A percentile compares a stretch with the other conserved stretches of the same genome.
These are phyloP conservation scores for Caenorhabditis sulstoni DNA, from an alignment of 2,888 invertebrate species.

Conservation along the genomic window DNA sequence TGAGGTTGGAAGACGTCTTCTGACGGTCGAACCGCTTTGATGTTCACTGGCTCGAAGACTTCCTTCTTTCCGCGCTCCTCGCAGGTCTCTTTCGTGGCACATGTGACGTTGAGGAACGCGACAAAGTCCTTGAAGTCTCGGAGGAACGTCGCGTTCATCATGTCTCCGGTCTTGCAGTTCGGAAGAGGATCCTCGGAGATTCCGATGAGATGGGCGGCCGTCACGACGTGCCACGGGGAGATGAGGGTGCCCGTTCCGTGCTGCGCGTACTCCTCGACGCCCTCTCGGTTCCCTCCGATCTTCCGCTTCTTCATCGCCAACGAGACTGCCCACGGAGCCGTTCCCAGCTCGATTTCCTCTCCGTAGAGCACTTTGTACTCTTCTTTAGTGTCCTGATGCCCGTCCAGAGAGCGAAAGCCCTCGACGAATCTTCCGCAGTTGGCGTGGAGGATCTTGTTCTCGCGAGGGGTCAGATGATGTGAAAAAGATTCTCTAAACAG, in stretches of 20 bases:
- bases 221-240: constrained; percentile 55
- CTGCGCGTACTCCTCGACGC: constrained; percentile 18
- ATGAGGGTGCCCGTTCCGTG: constrained; percentile 51
- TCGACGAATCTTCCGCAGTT: constrained; percentile 55
- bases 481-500: not conserved
- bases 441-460: constrained; percentile 25
- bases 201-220: constrained; percentile 54
- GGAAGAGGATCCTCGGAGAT: constrained; percentile 28
- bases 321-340: constrained; percentile 54
- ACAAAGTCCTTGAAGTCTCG: constrained; percentile 42
- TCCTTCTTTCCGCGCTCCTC: constrained; percentile 18
- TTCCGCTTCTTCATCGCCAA: constrained; percentile 29
- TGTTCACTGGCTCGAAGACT: constrained; percentile 21
- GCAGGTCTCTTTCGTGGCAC: constrained; percentile 37
- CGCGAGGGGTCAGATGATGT: constrained; percentile 10
- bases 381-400: not conserved
- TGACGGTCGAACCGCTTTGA: constrained; percentile 34
- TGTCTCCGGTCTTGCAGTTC: constrained; percentile 47
- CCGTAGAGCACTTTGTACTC: constrained; percentile 54
- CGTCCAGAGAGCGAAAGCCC: constrained; percentile 22
- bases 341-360: constrained; percentile 17
- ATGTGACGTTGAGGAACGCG: constrained; percentile 47
- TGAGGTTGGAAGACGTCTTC: not conserved
- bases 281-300: not conserved
- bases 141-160: constrained; percentile 27